A percentile compares a stretch with the other conserved stretches of the same genome.
phyloP scores from a whole-genome alignment of 2,113 vertebrate genomes.

The Chrysochloris asiatica region DNA sequence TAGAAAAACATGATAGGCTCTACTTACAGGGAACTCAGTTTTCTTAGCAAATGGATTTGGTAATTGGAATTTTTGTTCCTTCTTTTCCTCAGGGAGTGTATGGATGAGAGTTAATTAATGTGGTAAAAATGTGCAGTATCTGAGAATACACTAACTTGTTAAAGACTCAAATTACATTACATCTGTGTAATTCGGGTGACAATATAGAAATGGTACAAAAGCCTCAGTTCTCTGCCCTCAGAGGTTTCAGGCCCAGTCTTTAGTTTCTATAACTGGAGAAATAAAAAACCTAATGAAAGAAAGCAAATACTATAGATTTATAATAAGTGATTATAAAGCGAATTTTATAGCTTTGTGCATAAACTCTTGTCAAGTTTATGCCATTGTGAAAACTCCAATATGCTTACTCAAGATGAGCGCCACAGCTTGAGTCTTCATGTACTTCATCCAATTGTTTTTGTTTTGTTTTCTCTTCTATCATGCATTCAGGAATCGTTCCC shows the following conservation, averaged over 20 bases:
- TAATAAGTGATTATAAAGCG: neutral
- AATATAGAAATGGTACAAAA: neutral
- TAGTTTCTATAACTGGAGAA: neutral
- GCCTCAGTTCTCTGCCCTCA: neutral
- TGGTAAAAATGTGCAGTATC: slow-evolving; percentile 54
- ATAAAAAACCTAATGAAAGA: neutral
- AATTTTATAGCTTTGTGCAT: slow-evolving; percentile 4
- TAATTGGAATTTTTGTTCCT: slow-evolving; percentile 71
- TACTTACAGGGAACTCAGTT: slow-evolving; percentile 51
- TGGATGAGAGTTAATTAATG: slow-evolving; percentile 75
- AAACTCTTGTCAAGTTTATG: neutral
- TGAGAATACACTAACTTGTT: slow-evolving; percentile 60
- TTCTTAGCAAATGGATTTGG: slow-evolving; percentile 61
- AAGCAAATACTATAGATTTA: neutral
- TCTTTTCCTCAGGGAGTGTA: slow-evolving; percentile 63
- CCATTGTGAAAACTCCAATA: neutral
- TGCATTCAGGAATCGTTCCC: neutral
- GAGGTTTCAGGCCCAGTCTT: slow-evolving; percentile 13
- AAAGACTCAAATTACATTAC: slow-evolving; percentile 28
- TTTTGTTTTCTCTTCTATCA: neutral
- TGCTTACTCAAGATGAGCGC: neutral
- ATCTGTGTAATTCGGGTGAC: slow-evolving; percentile 44
- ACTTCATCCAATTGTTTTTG: neutral
- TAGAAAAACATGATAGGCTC: slow-evolving; percentile 20
- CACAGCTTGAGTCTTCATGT: neutral